A percentile compares a stretch with the other conserved stretches of the same genome.
Evolutionary conservation across 2,797 vertebrate genomes (phyloP).

Genomic region (Malurus leucopterus): DNA sequence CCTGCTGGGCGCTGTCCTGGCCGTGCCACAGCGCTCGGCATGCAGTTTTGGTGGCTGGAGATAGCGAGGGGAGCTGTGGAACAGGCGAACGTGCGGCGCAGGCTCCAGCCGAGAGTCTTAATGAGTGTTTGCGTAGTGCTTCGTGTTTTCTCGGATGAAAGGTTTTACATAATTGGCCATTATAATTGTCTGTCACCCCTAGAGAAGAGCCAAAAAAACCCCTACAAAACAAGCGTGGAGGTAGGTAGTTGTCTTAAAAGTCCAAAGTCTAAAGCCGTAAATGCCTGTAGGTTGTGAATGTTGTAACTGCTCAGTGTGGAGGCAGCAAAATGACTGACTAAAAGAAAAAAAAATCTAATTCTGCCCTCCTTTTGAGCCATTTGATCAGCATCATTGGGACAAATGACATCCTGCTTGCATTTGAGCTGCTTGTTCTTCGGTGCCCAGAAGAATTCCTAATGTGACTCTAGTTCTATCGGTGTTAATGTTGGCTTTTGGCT

Average conservation of each 20-base stretch:
- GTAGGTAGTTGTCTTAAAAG: background rate
- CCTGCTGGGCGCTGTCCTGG: background rate
- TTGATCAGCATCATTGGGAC: background rate
- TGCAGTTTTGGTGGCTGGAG: background rate
- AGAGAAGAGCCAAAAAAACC: background rate
- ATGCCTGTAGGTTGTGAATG: background rate
- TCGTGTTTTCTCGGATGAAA: constrained; percentile 12
- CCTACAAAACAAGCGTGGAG: background rate
- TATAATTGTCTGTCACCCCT: constrained; percentile 33
- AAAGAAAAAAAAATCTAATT: background rate
- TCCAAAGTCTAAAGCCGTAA: background rate
- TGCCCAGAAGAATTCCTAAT: background rate
- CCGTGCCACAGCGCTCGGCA: background rate
- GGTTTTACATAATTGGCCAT: constrained; percentile 37
- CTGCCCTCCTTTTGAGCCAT: background rate
- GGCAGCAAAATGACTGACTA: background rate
- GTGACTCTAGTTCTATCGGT: background rate
- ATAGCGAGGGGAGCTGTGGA: background rate
- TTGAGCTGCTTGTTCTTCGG: background rate
- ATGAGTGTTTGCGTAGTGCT: background rate
- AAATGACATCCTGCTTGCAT: background rate
- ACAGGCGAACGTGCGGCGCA: background rate
- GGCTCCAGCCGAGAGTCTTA: background rate
- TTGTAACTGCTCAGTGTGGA: background rate
- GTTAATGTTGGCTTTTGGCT: background rate